Base-by-base conservation (phyloP, 2,113 vertebrate genomes). In the Myocastor coypus region DNA sequence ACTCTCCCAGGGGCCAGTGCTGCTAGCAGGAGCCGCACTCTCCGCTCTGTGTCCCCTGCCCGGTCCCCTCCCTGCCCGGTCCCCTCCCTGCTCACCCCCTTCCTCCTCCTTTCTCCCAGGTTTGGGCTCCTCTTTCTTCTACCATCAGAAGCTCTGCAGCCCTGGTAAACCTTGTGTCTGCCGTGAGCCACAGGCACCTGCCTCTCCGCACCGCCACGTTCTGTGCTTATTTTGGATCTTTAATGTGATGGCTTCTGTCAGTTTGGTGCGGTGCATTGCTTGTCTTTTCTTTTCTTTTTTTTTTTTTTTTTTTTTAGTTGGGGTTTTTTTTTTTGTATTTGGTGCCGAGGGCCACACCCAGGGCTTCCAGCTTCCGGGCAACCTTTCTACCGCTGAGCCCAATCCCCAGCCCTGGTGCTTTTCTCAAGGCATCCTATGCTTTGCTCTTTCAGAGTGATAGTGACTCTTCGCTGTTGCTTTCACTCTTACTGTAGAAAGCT, bases 391-490 rank as follows among this genome's bases (percentile, higher is more conserved):
- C 55, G 1, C 55, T 5, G 46, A 46, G 46, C 46, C 46, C 46
- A 46, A 46, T 46, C 46, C 46, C 46, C 46, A 46, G 46, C 46
- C 46, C 46, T 46, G 46, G 46, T 46, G 46, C 46, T 5, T 46
- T 46, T 46, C 46, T 46, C 46, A 75, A 46, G 37, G 46, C 11
- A 37, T 16, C 91, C 66, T 71, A n/a, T 63, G 34, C n/a, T 68
- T 50, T 61, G 50, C 81, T 92, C 89, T 86, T 75, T 92, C 40
- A 37, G n/a, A 68, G 83, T 69, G 42, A 77, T 89, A 71, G 83
- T 50, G 46, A 93, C 4, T 80, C 42, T 81, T 78, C 16, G 14
- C 77, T 64, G 75, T 50, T 75, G 57, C 34, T 63, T 92, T 55
- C 59, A 59, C 40, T 80, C 64, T 90, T 57, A 69, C 34, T 40